Percentiles rank a stretch among this genome's conserved stretches.
These are phyloP conservation scores for Drosophila quadrilineata DNA, from an alignment of 1,140 invertebrate genomes.

Conservation along the genomic window DNA sequence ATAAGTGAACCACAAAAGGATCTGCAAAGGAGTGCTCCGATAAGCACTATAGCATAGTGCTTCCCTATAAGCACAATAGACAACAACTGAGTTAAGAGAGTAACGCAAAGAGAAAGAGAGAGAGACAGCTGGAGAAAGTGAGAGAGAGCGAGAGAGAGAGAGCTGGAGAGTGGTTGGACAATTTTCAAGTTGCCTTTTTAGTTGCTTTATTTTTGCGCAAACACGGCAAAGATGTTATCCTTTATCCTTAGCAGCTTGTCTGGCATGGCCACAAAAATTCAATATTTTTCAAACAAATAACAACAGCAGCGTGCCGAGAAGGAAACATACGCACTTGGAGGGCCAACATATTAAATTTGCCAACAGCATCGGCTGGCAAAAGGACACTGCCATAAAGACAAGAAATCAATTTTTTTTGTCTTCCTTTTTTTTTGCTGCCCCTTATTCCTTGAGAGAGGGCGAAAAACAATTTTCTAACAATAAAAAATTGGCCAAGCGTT, in stretches of 20 bases:
- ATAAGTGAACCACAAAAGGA: constrained; percentile 65
- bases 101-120: no score
- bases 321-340: constrained; percentile 38
- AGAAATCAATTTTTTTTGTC: constrained; percentile 70
- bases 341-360: constrained; percentile 76
- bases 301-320: constrained; percentile 22
- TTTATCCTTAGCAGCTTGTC: constrained; percentile 40
- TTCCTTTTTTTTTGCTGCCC: constrained; percentile 16
- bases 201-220: constrained; percentile 67
- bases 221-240: constrained; percentile 73
- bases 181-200: constrained; percentile 50
- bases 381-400: constrained; percentile 72
- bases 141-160: no score
- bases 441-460: no score
- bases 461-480: constrained; percentile 73
- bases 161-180: no score
- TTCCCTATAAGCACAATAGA: background rate
- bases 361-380: constrained; percentile 57
- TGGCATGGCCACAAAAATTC: constrained; percentile 55
- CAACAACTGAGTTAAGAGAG: no score
- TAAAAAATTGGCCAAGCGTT: constrained; percentile 65
- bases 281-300: constrained; percentile 76
- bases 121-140: no score
- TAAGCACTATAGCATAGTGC: no score
- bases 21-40: constrained; percentile 26